phyloP scores from a whole-genome alignment of 2,797 vertebrate genomes.

The Tenualosa ilisha region DNA sequence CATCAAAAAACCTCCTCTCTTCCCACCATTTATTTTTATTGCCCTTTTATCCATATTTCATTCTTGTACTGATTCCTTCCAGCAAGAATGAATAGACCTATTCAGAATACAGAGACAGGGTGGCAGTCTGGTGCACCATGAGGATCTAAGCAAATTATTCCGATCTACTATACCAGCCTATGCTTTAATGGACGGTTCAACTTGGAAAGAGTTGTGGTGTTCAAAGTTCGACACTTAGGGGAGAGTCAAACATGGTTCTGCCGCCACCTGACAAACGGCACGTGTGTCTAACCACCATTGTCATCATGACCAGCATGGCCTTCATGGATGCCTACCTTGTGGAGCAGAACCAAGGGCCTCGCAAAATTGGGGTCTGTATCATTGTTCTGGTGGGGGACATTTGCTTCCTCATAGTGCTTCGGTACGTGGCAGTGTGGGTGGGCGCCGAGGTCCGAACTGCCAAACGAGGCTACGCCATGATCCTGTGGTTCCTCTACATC shows the following conservation, averaged over 20 bases:
- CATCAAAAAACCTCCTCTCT: not conserved
- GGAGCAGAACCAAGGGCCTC: conserved; percentile 75
- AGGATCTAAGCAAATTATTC: not conserved
- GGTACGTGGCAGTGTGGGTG: conserved; percentile 74
- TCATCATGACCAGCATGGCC: conserved; percentile 88
- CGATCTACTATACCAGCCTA: not conserved
- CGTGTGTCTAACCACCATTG: conserved; percentile 85
- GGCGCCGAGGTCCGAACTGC: conserved; percentile 84
- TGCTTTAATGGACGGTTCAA: conserved; percentile 11
- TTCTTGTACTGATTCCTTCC: not conserved
- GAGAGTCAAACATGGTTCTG: conserved; percentile 77
- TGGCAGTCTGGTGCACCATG: not conserved
- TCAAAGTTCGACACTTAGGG: conserved; percentile 32
- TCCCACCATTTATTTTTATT: not conserved
- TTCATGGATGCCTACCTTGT: conserved; percentile 87
- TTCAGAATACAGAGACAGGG: not conserved
- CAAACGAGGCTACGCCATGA: conserved; percentile 85
- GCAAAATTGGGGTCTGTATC: conserved; percentile 72
- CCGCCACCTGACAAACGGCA: conserved; percentile 84
- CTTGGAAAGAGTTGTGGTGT: conserved; percentile 5
- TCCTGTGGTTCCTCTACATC: conserved; percentile 87
- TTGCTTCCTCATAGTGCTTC: conserved; percentile 77
- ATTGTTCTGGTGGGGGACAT: conserved; percentile 76
- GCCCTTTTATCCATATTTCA: not conserved
- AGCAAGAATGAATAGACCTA: not conserved